Evolutionary conservation across 2,888 invertebrate genomes (phyloP).

Genomic region (Archips crataeganus): DNA sequence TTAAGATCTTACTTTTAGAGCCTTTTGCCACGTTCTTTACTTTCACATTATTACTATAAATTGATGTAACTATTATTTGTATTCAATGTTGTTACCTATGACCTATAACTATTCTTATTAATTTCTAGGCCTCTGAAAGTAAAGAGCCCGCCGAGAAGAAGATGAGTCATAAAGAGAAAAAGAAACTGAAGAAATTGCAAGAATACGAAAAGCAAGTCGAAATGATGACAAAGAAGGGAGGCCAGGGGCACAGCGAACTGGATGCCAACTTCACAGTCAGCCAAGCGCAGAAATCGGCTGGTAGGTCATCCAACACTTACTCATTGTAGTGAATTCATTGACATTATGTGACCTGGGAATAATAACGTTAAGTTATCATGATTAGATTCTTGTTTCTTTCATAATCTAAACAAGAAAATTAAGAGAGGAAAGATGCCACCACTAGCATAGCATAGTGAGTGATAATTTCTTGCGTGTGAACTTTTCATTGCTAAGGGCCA

Average conservation of each 20-base stretch:
- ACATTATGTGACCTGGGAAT: too few relatives aligned
- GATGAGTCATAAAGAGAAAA: constrained; percentile 96
- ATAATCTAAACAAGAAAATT: too few relatives aligned
- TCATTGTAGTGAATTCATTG: too few relatives aligned
- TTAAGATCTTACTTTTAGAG: too few relatives aligned
- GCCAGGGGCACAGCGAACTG: constrained; percentile 95
- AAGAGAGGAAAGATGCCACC: too few relatives aligned
- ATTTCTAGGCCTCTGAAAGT: constrained; percentile 50
- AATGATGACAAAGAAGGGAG: constrained; percentile 93
- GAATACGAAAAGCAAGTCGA: constrained; percentile 96
- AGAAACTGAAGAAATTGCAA: constrained; percentile 94
- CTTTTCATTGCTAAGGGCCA: too few relatives aligned
- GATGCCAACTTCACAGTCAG: constrained; percentile 98
- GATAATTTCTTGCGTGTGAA: too few relatives aligned
- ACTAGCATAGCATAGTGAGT: too few relatives aligned
- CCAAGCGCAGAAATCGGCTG: constrained; percentile 90
- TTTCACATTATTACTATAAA: too few relatives aligned
- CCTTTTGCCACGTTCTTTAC: too few relatives aligned
- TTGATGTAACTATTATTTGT: not conserved
- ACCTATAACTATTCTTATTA: not conserved
- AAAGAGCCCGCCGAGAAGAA: constrained; percentile 88
- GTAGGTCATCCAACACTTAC: constrained; percentile 51
- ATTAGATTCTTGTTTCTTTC: too few relatives aligned
- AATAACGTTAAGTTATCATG: too few relatives aligned
- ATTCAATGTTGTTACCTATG: not conserved